A percentile compares a stretch with the other conserved stretches of the same genome.
These are phyloP conservation scores for Drosophila quinaria DNA, from an alignment of 2,888 invertebrate genomes.

Conservation along the genomic window DNA sequence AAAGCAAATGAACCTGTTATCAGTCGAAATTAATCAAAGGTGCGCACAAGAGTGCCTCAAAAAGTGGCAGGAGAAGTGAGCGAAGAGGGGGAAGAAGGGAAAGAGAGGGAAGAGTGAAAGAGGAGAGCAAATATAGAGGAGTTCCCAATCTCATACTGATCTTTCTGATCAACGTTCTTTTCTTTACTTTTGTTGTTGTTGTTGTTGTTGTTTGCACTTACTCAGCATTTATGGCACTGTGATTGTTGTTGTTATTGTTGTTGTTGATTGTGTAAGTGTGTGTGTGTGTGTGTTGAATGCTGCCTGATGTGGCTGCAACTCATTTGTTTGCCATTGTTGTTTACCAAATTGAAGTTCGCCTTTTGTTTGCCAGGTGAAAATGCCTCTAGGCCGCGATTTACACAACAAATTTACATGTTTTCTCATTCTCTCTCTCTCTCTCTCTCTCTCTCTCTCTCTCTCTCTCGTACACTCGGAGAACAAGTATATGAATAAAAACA, in stretches of 20 bases:
- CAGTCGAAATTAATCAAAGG: constrained; percentile 79
- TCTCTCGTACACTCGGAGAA: constrained; percentile 1
- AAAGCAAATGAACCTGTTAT: constrained; percentile 83
- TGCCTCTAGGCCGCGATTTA: constrained; percentile 66
- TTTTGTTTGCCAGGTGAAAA: constrained; percentile 81
- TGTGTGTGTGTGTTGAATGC: constrained; percentile 55
- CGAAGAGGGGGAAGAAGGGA: not conserved
- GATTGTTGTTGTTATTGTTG: constrained; percentile 24
- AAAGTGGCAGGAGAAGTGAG: not conserved
- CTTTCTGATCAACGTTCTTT: constrained; percentile 22
- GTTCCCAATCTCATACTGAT: constrained; percentile 18
- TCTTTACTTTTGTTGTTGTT: constrained; percentile 15
- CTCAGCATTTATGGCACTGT: constrained; percentile 66
- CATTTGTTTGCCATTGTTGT: constrained; percentile 82
- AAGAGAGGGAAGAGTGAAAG: not conserved
- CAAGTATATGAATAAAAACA: not conserved
- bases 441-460: constrained; percentile 12
- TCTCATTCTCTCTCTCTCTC: constrained; percentile 7
- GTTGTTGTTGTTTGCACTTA: constrained; percentile 70
- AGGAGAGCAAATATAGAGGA: constrained; percentile 2
- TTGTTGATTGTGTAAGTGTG: constrained; percentile 46
- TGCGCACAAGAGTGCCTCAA: constrained; percentile 19
- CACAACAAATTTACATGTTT: constrained; percentile 66
- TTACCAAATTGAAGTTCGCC: constrained; percentile 76
- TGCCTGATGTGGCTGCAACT: constrained; percentile 48